Evolutionary conservation across 2,797 vertebrate species (phyloP), one percentile per base, ranked within the genome.

Genomic region (Fringilla coelebs): DNA sequence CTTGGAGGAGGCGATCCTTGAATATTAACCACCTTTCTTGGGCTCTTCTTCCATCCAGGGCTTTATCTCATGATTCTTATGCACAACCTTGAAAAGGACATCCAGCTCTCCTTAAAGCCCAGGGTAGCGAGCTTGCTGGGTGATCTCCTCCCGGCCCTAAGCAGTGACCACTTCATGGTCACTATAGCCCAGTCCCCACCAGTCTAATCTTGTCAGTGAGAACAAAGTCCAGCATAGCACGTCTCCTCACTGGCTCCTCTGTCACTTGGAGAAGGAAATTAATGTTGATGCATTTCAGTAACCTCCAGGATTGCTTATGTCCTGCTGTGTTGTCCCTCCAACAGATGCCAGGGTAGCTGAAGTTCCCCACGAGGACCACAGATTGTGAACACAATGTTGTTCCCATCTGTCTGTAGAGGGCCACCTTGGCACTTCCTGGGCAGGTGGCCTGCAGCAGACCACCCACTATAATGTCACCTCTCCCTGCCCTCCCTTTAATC

Each of bases 381-480:
- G 32, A 32, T 6, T 49, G 32, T 17, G 26, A 57, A 32, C 0
- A 1, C 1, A 0, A 38, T 65, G 32, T 28, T 0, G 0, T 19
- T 36, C 36, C 19, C 36, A 11, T 31, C 45, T 63, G 7, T 54
- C 11, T 77, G 41, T 48, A 41, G 21, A 31, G 14, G 9, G 22
- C 3, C 28, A 43, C 21, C 24, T 28, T 19, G 32, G 26, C 32
- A 32, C 28, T 20, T 36, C 36, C 32, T 61, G 54, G 13, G 38
- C 54, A 52, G n/a, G 17, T 24, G 31, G 6, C 29, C 46, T 63
- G 32, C 31, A 63, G 58, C 36, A 78, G 36, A 63, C 15, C 15
- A 28, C 7, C 12, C 36, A 14, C 48, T 15, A 21, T 5, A 29
- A 17, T 25, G 65, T 22, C 62, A 41, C 21, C 18, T 54, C 7